Base-by-base conservation (phyloP, 2,888 invertebrate species). In the Dasypolia templi region DNA sequence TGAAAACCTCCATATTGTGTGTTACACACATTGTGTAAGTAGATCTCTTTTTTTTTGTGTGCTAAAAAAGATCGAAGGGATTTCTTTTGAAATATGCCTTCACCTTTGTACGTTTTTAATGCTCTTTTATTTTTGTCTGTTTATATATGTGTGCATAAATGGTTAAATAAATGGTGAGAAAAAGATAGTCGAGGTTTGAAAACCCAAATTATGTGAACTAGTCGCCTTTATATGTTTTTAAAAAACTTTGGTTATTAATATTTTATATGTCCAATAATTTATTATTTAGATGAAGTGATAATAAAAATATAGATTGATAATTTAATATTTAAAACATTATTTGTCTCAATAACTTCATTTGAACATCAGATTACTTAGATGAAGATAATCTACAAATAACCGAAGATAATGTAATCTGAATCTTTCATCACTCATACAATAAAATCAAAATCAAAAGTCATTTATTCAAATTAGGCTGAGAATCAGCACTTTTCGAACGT, bases 241-340 rank as follows among this genome's bases (percentile, higher is more conserved):
- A n/a, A 44, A 42, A 58, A 51, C n/a, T 63, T 35, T 3, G 17
- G 46, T 53, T 49, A 56, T 46, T 19, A 19, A 42, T 53, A 55
- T 35, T 55, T 64, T 49, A 55, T 42, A 9, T 39, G 55, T 39
- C 5, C 29, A 39, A 72, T 26, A 44, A 63, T 58, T 58, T 46
- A 63, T 44, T 53, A 72, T 79, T 72, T 63, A 79, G 56, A 63
- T 26, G 29, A 56, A n/a, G 44, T 46, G 51, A 79, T 77, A 73
- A 77, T 63, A 32, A 79, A 78, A 63, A 56, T 17, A 3, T 22
- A 39, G 1, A 19, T 46, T 49, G 19, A 63, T 42, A 44, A 17
- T 29, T 44, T 32, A 22, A 53, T 26, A 79, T 79, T 73, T 29
- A 59, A 77, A 59, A 49, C 32, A 46, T 42, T 51, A 29, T 51